These are phyloP conservation scores for Salvator merianae DNA, from an alignment of 2,113 vertebrate genomes.

Conservation along the genomic window DNA sequence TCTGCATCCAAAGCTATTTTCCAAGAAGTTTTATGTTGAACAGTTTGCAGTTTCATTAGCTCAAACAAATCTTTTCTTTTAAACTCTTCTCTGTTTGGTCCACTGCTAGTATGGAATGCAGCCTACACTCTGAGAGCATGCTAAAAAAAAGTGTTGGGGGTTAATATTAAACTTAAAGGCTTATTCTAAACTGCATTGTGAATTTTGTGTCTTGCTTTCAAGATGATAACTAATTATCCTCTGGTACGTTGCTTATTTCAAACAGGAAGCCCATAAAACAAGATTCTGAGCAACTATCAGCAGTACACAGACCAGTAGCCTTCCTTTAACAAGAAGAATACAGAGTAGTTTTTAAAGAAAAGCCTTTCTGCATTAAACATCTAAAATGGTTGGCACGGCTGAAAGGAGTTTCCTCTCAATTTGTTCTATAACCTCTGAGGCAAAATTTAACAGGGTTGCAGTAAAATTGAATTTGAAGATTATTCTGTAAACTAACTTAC, in stretches of 20 bases:
- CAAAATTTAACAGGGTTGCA: conserved; percentile 36
- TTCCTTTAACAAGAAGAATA: background rate
- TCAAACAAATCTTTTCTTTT: conserved; percentile 43
- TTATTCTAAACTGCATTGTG: conserved; percentile 63
- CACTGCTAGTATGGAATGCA: conserved; percentile 45
- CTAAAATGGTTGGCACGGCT: conserved; percentile 49
- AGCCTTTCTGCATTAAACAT: conserved; percentile 44
- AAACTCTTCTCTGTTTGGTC: conserved; percentile 44
- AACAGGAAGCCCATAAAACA: conserved; percentile 41
- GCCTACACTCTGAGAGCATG: conserved; percentile 39
- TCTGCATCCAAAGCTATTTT: background rate
- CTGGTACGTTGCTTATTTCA: conserved; percentile 49
- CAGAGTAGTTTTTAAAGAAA: conserved; percentile 52
- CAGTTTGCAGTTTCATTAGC: conserved; percentile 6
- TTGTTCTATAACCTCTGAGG: conserved; percentile 31
- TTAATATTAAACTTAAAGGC: conserved; percentile 78
- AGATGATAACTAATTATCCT: conserved; percentile 67
- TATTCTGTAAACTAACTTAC: background rate
- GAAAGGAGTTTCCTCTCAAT: conserved; percentile 36
- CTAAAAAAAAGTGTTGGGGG: conserved; percentile 57
- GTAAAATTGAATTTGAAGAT: conserved; percentile 42
- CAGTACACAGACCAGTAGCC: conserved; percentile 6
- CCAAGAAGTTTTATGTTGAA: background rate
- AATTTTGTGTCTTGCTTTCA: conserved; percentile 67
- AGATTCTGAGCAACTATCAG: conserved; percentile 33